Percentiles rank a stretch among this genome's conserved stretches.
Evolutionary conservation across 2,113 vertebrate species (phyloP).

Genomic region (Pterophyllum scalare): DNA sequence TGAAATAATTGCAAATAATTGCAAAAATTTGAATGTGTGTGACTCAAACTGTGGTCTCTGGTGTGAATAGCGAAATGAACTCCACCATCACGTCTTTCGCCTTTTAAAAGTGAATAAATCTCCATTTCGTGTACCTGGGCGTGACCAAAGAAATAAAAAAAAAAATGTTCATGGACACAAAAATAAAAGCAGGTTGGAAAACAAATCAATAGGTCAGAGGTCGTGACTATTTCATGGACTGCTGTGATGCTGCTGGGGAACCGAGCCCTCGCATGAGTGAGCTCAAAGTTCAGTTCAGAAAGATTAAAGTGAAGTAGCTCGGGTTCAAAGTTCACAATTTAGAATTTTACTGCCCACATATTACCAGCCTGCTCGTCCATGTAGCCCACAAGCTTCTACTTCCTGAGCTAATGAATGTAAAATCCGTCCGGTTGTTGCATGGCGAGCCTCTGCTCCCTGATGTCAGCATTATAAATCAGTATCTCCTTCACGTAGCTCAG

Average conservation of each 20-base stretch:
- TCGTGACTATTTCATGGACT: neutral
- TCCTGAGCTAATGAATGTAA: accelerated
- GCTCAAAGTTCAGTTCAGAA: neutral
- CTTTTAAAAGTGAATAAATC: neutral
- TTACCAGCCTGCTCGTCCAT: neutral
- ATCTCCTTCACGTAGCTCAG: too few species aligned
- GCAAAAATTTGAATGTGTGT: accelerated
- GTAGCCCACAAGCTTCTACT: neutral
- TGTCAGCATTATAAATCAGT: neutral
- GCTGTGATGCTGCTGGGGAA: too few species aligned
- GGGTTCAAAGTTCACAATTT: neutral
- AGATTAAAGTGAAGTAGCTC: accelerated
- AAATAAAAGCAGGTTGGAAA: neutral
- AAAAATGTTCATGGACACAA: neutral
- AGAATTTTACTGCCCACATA: too few species aligned
- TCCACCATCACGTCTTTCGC: neutral
- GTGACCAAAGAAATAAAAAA: neutral
- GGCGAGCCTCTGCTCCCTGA: too few species aligned
- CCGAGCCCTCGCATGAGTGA: too few species aligned
- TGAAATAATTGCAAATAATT: neutral
- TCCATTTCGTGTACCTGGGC: neutral
- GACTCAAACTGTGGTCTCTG: neutral
- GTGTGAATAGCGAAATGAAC: neutral
- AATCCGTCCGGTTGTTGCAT: too few species aligned
- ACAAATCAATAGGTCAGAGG: accelerated